A percentile compares a stretch with the other conserved stretches of the same genome.
Evolutionary conservation across 2,888 invertebrate genomes (phyloP).

Genomic region (Falcaria lacertinaria): DNA sequence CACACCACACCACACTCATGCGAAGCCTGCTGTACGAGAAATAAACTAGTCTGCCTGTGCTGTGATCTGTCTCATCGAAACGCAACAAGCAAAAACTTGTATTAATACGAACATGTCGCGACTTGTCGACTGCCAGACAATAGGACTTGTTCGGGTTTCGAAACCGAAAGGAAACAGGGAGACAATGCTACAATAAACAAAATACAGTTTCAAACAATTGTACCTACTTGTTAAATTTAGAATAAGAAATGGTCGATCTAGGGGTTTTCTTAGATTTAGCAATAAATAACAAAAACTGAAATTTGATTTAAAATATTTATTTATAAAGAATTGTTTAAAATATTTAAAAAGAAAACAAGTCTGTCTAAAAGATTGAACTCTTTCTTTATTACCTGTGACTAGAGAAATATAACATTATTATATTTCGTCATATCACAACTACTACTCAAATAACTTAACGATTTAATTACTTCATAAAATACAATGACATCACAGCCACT

Average conservation of each 20-base stretch:
- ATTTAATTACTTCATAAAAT: neutral
- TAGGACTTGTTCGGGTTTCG: neutral
- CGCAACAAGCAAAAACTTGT: neutral
- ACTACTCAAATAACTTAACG: neutral
- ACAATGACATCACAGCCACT: constrained; percentile 1
- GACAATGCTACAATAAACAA: neutral
- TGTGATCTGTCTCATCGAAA: neutral
- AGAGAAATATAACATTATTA: neutral
- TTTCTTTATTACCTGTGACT: neutral
- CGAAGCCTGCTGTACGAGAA: no score
- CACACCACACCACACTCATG: no score
- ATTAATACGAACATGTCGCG: constrained; percentile 1
- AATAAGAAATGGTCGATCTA: no score
- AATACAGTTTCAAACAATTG: no score
- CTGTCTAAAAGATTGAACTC: neutral
- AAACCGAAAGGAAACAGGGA: neutral
- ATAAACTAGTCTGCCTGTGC: no score
- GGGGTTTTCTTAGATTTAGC: no score
- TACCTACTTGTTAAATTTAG: no score
- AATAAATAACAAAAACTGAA: no score
- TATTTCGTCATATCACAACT: neutral
- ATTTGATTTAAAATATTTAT: neutral
- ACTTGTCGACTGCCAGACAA: constrained; percentile 2
- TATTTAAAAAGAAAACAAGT: neutral
- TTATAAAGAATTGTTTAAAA: no score